A percentile compares a stretch with the other conserved stretches of the same genome.
These are phyloP conservation scores for Drosophila tanythrix DNA, from an alignment of 2,888 invertebrate species.

Conservation along the genomic window DNA sequence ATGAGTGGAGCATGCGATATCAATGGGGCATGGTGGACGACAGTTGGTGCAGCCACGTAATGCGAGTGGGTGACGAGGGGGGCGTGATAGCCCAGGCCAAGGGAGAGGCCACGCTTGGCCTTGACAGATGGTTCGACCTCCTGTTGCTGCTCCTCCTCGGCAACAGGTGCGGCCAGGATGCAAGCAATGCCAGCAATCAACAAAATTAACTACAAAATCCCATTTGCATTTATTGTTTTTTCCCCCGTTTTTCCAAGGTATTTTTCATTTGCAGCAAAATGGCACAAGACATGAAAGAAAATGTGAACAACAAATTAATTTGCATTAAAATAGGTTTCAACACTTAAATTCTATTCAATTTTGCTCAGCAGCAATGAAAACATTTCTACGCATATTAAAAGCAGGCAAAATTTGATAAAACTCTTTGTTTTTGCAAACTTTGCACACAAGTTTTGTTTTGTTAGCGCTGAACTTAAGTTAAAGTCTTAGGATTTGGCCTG, in stretches of 20 bases:
- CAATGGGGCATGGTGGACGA: constrained; percentile 76
- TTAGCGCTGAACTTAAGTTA: not conserved
- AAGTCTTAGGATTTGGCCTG: not conserved
- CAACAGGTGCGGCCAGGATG: constrained; percentile 75
- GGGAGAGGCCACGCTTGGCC: constrained; percentile 77
- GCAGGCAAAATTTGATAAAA: not conserved
- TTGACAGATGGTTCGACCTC: constrained; percentile 65
- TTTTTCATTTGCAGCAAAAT: constrained; percentile 40
- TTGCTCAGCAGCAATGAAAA: not conserved
- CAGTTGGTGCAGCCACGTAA: constrained; percentile 75
- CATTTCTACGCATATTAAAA: not conserved
- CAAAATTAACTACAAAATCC: constrained; percentile 60
- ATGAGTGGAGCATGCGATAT: constrained; percentile 73
- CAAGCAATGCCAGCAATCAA: constrained; percentile 64
- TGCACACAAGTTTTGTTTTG: not conserved
- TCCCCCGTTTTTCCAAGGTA: constrained; percentile 3
- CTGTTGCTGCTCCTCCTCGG: constrained; percentile 54
- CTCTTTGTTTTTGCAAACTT: not conserved
- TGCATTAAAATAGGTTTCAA: not conserved
- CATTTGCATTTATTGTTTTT: constrained; percentile 12
- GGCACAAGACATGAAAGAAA: constrained; percentile 8
- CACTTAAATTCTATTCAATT: not conserved
- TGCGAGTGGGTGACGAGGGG: constrained; percentile 78
- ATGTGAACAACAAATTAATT: not conserved
- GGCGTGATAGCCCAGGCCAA: constrained; percentile 81